Evolutionary conservation across 2,888 invertebrate genomes (phyloP).

Genomic region (Xestia rhomboidea): DNA sequence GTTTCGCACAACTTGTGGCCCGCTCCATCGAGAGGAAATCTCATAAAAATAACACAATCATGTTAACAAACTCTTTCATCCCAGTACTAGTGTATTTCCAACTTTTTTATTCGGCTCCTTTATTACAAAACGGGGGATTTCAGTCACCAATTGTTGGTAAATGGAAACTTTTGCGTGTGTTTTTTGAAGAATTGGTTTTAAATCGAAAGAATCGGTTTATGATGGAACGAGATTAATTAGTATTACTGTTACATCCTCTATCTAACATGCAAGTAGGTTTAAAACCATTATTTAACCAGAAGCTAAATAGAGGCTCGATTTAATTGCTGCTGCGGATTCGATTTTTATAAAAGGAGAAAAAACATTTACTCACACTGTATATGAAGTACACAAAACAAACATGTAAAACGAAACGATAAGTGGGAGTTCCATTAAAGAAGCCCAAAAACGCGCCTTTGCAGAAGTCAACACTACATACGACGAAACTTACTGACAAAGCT

Average conservation of each 20-base stretch:
- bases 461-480: background rate
- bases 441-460: background rate
- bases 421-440: background rate
- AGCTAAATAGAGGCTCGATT: background rate
- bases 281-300: background rate
- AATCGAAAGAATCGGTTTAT: too few relatives aligned
- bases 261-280: background rate
- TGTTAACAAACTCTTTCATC: slow-evolving; percentile 47
- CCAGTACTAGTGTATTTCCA: slow-evolving; percentile 31
- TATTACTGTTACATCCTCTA: background rate
- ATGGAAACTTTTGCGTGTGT: background rate
- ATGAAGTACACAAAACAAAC: background rate
- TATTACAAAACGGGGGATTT: slow-evolving; percentile 9
- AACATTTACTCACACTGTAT: background rate
- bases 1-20: slow-evolving; percentile 42
- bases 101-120: slow-evolving; percentile 27
- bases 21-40: slow-evolving; percentile 48
- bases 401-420: background rate
- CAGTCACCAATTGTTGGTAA: background rate
- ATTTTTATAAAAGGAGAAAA: too few relatives aligned
- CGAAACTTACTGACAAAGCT: background rate
- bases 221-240: too few relatives aligned
- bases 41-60: slow-evolving; percentile 53
- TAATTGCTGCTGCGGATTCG: background rate
- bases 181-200: background rate